Conservation (phyloP, 2,888 invertebrate species). For the Candidula unifasciata region DNA sequence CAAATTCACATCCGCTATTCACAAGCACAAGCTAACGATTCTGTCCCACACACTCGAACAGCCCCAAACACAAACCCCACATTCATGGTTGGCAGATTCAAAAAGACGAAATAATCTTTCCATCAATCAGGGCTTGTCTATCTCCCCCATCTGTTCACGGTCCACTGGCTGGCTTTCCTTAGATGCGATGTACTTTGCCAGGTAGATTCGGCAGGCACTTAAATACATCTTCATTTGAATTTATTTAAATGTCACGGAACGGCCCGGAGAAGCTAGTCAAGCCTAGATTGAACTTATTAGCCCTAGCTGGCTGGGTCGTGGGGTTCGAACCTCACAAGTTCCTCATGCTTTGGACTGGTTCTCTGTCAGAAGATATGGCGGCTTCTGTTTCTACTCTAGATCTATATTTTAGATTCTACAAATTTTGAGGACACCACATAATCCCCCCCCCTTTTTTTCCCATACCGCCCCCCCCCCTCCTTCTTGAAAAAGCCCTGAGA, state of each 20-base stretch:
- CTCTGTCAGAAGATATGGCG: too few species aligned
- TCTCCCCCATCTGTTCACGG: background rate
- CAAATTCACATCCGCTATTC: too few species aligned
- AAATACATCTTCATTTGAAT: background rate
- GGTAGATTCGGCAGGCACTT: background rate
- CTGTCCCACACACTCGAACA: background rate
- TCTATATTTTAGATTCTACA: too few species aligned
- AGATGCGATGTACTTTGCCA: background rate
- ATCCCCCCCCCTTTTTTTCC: background rate
- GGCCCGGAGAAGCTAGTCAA: background rate
- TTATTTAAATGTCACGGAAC: background rate
- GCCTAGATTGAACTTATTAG: background rate
- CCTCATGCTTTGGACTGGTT: too few species aligned
- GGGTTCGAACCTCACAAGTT: too few species aligned
- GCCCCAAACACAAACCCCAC: background rate
- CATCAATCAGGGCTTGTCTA: background rate
- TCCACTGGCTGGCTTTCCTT: background rate
- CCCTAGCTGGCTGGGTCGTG: too few species aligned
- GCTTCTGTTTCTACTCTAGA: too few species aligned
- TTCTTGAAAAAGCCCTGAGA: too few species aligned
- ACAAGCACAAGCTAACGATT: background rate
- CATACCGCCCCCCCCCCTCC: background rate
- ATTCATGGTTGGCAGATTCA: background rate
- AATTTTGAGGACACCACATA: too few species aligned
- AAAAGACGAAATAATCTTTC: background rate